A percentile compares a stretch with the other conserved stretches of the same genome.
phyloP scores from a whole-genome alignment of 2,888 invertebrate genomes.

The Metalampra italica region DNA sequence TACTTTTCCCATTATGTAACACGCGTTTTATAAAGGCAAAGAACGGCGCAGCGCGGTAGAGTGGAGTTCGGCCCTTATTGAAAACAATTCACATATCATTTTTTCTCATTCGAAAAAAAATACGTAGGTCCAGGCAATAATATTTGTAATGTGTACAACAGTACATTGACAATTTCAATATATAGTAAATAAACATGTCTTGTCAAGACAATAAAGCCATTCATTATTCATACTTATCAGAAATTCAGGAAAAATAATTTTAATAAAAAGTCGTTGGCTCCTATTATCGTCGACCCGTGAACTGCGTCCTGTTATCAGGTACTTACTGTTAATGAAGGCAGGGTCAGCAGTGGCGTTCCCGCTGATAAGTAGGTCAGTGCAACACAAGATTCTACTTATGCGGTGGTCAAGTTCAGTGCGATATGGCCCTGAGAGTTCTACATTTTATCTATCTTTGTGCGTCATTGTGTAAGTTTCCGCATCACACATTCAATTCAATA shows the following conservation, averaged over 20 bases:
- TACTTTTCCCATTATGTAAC: too few relatives aligned
- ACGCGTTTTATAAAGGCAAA: too few relatives aligned
- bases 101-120: too few relatives aligned
- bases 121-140: too few relatives aligned
- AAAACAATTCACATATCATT: too few relatives aligned
- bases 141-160: too few relatives aligned
- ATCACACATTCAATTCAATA: too few relatives aligned
- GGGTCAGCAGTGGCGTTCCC: conserved; percentile 50
- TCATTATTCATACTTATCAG: conserved; percentile 44
- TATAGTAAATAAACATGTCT: not conserved
- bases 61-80: too few relatives aligned
- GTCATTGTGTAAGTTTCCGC: not conserved
- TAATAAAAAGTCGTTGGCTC: conserved; percentile 68
- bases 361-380: conserved; percentile 67
- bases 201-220: conserved; percentile 26
- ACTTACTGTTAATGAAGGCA: conserved; percentile 46
- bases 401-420: conserved; percentile 67
- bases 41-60: too few relatives aligned
- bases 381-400: conserved; percentile 47
- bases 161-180: too few relatives aligned
- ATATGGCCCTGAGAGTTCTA: conserved; percentile 9
- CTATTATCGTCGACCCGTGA: conserved; percentile 55
- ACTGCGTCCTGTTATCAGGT: conserved; percentile 38
- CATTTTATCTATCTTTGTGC: not conserved
- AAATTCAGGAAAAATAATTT: conserved; percentile 54